Evolutionary conservation across 2,888 invertebrate genomes (phyloP).

Genomic region (Cyclophora albipunctata): DNA sequence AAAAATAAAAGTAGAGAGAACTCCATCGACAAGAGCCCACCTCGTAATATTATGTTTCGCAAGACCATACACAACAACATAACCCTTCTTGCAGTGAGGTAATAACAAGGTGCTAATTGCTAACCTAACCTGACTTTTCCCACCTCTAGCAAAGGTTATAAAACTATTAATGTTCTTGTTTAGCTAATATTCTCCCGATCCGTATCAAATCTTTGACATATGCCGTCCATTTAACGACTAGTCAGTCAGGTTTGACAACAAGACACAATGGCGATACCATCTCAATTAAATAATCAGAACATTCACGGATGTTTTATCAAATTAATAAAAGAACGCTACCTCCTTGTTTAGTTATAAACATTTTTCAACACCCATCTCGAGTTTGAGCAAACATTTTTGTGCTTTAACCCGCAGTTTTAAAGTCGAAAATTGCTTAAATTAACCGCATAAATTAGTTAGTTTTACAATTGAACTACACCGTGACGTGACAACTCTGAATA

Average conservation of each 20-base stretch:
- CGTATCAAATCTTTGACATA: slow-evolving; percentile 7
- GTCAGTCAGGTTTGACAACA: slow-evolving; percentile 14
- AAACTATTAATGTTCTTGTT: too few species aligned
- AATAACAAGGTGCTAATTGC: too few species aligned
- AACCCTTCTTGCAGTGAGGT: too few species aligned
- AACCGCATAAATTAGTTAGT: slow-evolving; percentile 30
- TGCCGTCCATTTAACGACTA: slow-evolving; percentile 4
- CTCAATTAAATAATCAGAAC: slow-evolving; percentile 27
- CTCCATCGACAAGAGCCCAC: too few species aligned
- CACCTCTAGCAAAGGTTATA: too few species aligned
- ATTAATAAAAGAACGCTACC: slow-evolving; percentile 16
- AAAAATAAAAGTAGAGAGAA: too few species aligned
- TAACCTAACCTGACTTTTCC: too few species aligned
- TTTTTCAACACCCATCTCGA: not conserved
- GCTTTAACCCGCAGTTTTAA: slow-evolving; percentile 11
- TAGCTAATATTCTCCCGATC: not conserved
- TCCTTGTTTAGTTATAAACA: slow-evolving; percentile 9
- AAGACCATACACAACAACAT: too few species aligned
- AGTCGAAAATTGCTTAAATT: slow-evolving; percentile 19
- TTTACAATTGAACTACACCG: slow-evolving; percentile 51
- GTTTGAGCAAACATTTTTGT: not conserved
- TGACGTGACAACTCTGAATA: slow-evolving; percentile 65
- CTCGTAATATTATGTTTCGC: too few species aligned
- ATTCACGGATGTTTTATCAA: slow-evolving; percentile 35
- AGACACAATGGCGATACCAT: slow-evolving; percentile 15